Evolutionary conservation across 1,140 invertebrate species (phyloP), one percentile per base, ranked within the genome.

Genomic region (Pteromalus puparum): DNA sequence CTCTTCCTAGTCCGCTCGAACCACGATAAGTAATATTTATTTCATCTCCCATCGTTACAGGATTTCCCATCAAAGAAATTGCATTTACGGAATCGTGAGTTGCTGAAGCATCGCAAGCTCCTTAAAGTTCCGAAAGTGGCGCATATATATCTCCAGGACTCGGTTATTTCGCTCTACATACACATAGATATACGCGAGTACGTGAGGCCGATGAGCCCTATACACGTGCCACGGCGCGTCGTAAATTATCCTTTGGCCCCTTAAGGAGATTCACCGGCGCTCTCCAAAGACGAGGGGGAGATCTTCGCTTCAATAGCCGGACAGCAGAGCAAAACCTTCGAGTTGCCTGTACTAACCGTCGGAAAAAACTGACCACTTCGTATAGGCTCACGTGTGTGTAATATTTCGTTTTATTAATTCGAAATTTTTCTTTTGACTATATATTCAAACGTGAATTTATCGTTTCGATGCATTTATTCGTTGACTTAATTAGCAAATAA

Each of bases 241-340:
- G 42, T 75, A 75, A 48, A 75, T 75, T 75, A 75, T 75, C 73
- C 42, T 75, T 75, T 15, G 38, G 73, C 42, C 73, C 38, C 38
- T 48, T 75, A 75, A 61, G 15, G 38, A 38, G 38, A 38, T 38
- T 38, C 38, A 3, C 38, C 38, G 38, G 38, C 38, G 38, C 38
- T 38, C 38, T 38, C 38, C 38, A 38, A 38, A 38, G 53, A 61
- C 53, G 53, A 61, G 53, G 53, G 53, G 4, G 18, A 61, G 38
- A 61, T n/a, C 13, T 48, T 21, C 53, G 18, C 53, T 61, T 61
- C 53, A 21, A 61, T n/a, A 61, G 53, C 18, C 21, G 15, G 53
- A 21, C 6, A 4, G 2, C 2, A n/a, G 21, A 15, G 15, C 18
- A 15, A 15, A 61, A 61, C 15, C 21, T 61, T 21, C 53, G 53